A percentile compares a stretch with the other conserved stretches of the same genome.
Evolutionary conservation across 2,113 vertebrate genomes (phyloP).

Genomic region (Rhinopithecus roxellana): DNA sequence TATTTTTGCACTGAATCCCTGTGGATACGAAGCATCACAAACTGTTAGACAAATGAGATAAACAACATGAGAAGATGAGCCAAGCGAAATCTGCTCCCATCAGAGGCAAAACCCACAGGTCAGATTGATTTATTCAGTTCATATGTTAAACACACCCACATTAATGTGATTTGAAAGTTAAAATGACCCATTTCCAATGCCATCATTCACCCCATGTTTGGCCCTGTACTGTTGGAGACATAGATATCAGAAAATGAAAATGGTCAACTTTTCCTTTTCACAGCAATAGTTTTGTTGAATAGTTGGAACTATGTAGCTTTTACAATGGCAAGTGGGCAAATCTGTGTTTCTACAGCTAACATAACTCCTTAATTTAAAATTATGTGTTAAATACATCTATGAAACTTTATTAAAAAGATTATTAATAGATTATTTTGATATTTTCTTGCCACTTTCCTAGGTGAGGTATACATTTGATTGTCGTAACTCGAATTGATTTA

Average conservation of each 20-base stretch:
- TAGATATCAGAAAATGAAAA: neutral
- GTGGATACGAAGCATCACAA: neutral
- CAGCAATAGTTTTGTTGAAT: neutral
- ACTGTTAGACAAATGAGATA: neutral
- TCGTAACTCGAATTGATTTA: slow-evolving; percentile 43
- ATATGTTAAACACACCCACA: neutral
- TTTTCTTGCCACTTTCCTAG: slow-evolving; percentile 12
- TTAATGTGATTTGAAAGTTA: neutral
- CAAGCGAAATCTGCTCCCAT: neutral
- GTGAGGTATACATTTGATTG: neutral
- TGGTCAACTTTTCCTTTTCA: neutral
- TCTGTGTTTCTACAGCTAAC: neutral
- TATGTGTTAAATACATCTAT: neutral
- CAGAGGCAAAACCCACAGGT: neutral
- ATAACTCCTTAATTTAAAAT: slow-evolving; percentile 19
- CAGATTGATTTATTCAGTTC: neutral
- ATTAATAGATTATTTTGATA: slow-evolving; percentile 6
- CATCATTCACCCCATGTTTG: neutral
- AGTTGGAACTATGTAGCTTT: neutral
- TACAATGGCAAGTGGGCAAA: neutral
- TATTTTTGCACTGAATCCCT: neutral
- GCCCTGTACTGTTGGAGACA: neutral
- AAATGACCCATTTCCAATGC: neutral
- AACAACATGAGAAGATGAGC: neutral
- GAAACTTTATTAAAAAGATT: slow-evolving; percentile 18